Base-by-base conservation (phyloP, 2,888 invertebrate species). In the Artemia sinica region DNA sequence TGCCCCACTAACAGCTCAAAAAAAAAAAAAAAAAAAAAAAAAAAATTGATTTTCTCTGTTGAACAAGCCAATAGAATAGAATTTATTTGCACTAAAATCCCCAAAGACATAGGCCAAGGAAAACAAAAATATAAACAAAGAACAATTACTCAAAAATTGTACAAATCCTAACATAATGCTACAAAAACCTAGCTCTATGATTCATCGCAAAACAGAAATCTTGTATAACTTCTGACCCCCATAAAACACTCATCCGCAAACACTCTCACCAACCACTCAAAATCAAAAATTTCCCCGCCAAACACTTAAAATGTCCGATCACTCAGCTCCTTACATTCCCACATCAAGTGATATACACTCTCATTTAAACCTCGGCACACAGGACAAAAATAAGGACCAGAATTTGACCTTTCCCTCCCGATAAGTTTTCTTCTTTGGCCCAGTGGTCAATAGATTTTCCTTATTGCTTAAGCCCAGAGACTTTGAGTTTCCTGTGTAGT, bases 331-430 rank as follows among this genome's bases (percentile, higher is more conserved):
- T 14, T 7, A 58, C 58, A 58, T 14, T 13, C 58, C 5, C 58
- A 58, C 58, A 58, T 58, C 8, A 58, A 8, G 14, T 8, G 58
- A 7, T n/a, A 13, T 14, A 58, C 58, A 8, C 14, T 14, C 6
- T 58, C 58, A 58, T 58, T 58, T 14, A 58, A 6, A 58, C 5
- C 58, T 58, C 58, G 7, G 14, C 8, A 58, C 58, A 58, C 8
- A 58, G 7, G 58, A 14, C 58, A 58, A 14, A 58, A 58, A 14
- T 58, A 58, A 58, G 58, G 58, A 58, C 58, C 58, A 58, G 58
- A 5, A 5, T 14, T 14, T 14, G 58, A 7, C 28, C 4, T 58
- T 58, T n/a, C 13, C 13, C 58, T 14, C 13, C 58, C 58, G 13
- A 58, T 58, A 58, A 7, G 8, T n/a, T 14, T 58, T 14, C 58